Evolutionary conservation across 1,140 invertebrate genomes (phyloP), one percentile per base, ranked within the genome.

Genomic region (Aphidius ervi): DNA sequence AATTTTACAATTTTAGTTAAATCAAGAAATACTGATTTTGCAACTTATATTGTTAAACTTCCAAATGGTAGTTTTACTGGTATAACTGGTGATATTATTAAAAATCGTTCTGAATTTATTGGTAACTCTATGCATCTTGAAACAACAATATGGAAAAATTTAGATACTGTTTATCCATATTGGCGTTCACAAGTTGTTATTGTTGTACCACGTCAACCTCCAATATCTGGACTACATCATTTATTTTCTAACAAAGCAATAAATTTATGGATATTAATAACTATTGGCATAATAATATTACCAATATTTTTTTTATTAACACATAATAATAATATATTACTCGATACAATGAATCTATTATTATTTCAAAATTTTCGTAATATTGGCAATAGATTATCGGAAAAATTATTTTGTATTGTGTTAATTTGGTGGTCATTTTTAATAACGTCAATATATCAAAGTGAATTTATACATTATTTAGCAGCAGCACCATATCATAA

Each of bases 111-210:
- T 37, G 59, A 64, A 4, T 55, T 56, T 9, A 37, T 66, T 20
- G 63, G 48, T 37, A 65, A 65, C 45, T 58, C 59, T 10, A 43
- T 43, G 9, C 49, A 59, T 40, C 59, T 42, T 59, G 58, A 62
- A 16, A 20, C 37, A 7, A 50, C 9, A 1, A 46, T 56, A 37
- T 20, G 41, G 4, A 3, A 46, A 5, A 45, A 23, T 7, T 9
- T 66, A 1, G 59, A 66, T n/a, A 50, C 47, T 39, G 46, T 62
- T 45, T 65, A 66, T 58, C 65, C 61, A 8, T 46, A 43, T 46
- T 61, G 58, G 65, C 46, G 59, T 10, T 55, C 56, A 39, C 16
- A 52, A 23, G 46, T 49, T 37, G 47, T 65, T 8, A 48, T 62
- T 0, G 5, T 63, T 9, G 59, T 64, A 2, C 57, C 55, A 10